A percentile compares a stretch with the other conserved stretches of the same genome.
Evolutionary conservation across 2,888 invertebrate species (phyloP).

Genomic region (Phania funesta): DNA sequence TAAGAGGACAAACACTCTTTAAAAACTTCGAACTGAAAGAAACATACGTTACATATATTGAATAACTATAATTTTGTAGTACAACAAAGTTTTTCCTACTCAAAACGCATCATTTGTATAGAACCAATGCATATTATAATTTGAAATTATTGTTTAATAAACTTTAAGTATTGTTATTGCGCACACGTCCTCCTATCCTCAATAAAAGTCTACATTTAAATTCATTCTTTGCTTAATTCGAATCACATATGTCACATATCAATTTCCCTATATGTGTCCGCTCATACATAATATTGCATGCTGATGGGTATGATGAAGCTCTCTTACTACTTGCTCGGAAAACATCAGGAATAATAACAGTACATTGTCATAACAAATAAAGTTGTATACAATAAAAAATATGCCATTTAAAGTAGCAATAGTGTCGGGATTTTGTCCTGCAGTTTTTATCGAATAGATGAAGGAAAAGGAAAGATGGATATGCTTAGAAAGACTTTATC

Average conservation of each 20-base stretch:
- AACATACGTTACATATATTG: too few relatives aligned
- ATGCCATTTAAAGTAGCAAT: constrained; percentile 2
- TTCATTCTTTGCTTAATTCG: constrained; percentile 39
- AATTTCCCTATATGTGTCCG: constrained; percentile 24
- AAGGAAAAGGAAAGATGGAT: not conserved
- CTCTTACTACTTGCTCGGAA: constrained; percentile 15
- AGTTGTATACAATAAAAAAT: constrained; percentile 34
- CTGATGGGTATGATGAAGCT: constrained; percentile 32
- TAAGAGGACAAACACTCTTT: too few relatives aligned
- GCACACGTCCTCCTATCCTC: constrained; percentile 37
- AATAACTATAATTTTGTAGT: too few relatives aligned
- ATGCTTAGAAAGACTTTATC: not conserved
- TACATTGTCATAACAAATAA: constrained; percentile 64
- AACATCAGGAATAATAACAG: constrained; percentile 33
- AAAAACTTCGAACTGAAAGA: not conserved
- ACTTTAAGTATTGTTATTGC: constrained; percentile 36
- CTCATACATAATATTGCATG: constrained; percentile 7
- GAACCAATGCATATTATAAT: constrained; percentile 7
- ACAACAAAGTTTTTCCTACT: not conserved
- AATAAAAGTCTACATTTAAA: constrained; percentile 60
- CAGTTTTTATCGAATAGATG: not conserved
- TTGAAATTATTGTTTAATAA: constrained; percentile 46
- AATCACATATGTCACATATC: constrained; percentile 64
- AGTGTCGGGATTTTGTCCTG: constrained; percentile 21
- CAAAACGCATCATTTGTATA: not conserved